These are phyloP conservation scores for Papilio gigon DNA, from an alignment of 2,888 invertebrate species.

Conservation along the genomic window DNA sequence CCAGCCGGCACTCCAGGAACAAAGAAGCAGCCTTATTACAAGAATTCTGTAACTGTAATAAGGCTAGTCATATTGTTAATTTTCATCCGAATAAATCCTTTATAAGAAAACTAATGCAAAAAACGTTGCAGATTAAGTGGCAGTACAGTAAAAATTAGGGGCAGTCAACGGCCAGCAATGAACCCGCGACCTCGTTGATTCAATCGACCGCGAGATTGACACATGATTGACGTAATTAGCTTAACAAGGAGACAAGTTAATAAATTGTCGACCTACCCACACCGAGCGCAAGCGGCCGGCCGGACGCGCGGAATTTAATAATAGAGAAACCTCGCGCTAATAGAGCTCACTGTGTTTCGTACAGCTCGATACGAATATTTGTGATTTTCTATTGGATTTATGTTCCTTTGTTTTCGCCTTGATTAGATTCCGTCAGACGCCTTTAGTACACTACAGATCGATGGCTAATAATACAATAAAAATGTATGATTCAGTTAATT, in stretches of 20 bases:
- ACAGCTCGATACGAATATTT: constrained; percentile 14
- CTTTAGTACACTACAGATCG: background rate
- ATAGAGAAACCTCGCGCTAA: constrained; percentile 25
- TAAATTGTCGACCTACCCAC: constrained; percentile 33
- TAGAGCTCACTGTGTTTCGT: background rate
- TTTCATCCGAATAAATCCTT: no score
- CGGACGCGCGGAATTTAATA: constrained; percentile 25
- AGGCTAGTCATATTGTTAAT: no score
- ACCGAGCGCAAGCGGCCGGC: background rate
- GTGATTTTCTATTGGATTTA: constrained; percentile 8
- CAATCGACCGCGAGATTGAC: constrained; percentile 47
- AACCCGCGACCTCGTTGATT: constrained; percentile 46
- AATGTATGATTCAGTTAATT: background rate
- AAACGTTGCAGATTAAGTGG: no score
- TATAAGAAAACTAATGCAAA: no score
- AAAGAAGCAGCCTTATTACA: no score
- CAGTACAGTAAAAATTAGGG: constrained; percentile 36
- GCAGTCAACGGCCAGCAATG: constrained; percentile 40
- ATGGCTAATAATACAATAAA: background rate
- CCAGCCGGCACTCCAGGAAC: no score
- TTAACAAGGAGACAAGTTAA: constrained; percentile 40
- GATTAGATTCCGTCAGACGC: background rate
- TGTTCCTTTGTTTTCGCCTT: background rate
- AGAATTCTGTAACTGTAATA: no score
- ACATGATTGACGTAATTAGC: constrained; percentile 43